These are phyloP conservation scores for Saxidomus purpurata DNA, from an alignment of 1,140 invertebrate genomes.

Conservation along the genomic window DNA sequence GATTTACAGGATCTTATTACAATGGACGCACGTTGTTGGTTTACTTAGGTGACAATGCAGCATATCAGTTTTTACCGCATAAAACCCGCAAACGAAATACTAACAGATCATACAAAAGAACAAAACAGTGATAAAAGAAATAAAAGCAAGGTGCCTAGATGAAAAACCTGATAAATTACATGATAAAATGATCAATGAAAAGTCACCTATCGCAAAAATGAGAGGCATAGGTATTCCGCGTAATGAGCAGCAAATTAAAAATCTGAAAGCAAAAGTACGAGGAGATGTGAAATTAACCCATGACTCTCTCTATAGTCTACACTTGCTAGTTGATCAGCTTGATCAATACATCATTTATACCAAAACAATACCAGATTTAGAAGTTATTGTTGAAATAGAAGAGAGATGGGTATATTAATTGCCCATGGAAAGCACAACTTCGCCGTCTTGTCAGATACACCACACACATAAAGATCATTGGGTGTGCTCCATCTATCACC, in stretches of 20 bases:
- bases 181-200: conserved; percentile 5
- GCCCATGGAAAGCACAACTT: no score
- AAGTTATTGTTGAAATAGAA: conserved; percentile 38
- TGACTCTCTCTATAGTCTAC: conserved; percentile 49
- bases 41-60: conserved; percentile 9
- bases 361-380: conserved; percentile 49
- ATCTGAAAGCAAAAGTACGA: neutral
- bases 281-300: conserved; percentile 13
- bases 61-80: conserved; percentile 30
- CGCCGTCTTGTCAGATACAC: no score
- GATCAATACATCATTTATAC: conserved; percentile 29
- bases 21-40: conserved; percentile 15
- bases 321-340: conserved; percentile 56
- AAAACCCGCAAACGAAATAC: conserved; percentile 5
- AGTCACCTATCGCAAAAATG: neutral
- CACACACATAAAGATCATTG: no score
- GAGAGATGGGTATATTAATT: no score
- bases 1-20: conserved; percentile 5
- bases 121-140: conserved; percentile 23
- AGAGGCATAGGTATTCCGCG: conserved; percentile 41
- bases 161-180: conserved; percentile 25
- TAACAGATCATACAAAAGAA: conserved; percentile 10
- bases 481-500: no score
- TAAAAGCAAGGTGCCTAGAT: neutral
- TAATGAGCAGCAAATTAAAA: conserved; percentile 44